Evolutionary conservation across 1,140 invertebrate genomes (phyloP), one percentile per base, ranked within the genome.

Genomic region (Ips nitidus): DNA sequence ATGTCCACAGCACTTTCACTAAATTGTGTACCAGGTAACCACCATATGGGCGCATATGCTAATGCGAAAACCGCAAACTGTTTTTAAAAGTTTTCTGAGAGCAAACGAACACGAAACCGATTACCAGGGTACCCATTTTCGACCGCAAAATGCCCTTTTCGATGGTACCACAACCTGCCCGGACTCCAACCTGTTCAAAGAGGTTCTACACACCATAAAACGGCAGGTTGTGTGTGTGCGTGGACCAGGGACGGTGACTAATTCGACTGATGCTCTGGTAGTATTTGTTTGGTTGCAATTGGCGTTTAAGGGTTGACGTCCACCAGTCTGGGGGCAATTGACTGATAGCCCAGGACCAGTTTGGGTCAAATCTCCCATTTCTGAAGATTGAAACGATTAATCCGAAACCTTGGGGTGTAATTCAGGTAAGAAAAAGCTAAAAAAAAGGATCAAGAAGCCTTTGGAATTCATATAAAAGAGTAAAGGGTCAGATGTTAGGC

Each of bases 121-220:
- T 60, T 61, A 66, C 22, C 22, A 22, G 22, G 22, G 58, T 45
- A 59, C 60, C 66, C 55, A 47, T 52, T 59, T 58, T 42, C 52
- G 56, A 68, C 66, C 66, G 66, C 66, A 68, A 52, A 37, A 68
- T 61, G 22, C 22, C 22, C 22, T 68, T 68, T 68, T 68, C 22
- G 43, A 40, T 61, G 66, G 22, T 52, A 8, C 47, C 3, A 52
- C 47, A 41, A 41, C 42, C 58, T 52, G 45, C 61, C 66, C 43
- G 58, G 57, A 47, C 43, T 22, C 57, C 66, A 68, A 68, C 66
- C 66, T 61, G 66, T 68, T 68, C 52, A 66, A 66, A 66, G 47
- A 58, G 39, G 41, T 40, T 56, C 47, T 50, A 41, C 3, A 47
- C 47, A 59, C 53, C 39, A 66, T 66, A 57, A 66, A 66, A 66